Evolutionary conservation across 2,888 invertebrate genomes (phyloP), one percentile per base, ranked within the genome.

Genomic region (Adelognathus sp.): DNA sequence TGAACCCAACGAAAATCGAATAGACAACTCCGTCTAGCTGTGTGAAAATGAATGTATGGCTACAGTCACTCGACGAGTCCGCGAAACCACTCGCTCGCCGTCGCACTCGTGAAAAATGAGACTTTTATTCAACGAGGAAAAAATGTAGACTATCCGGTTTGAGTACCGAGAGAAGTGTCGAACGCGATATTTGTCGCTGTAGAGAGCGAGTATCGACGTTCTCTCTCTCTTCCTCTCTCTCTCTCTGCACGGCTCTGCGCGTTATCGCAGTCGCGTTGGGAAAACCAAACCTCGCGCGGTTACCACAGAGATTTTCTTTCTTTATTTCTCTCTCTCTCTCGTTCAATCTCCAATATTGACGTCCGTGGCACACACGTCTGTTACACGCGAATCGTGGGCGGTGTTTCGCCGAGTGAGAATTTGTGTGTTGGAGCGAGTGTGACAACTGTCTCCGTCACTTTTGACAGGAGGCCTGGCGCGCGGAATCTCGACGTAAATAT

Each of bases 51-150:
- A 87, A 61, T n/a, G n/a, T 84, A 88, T 88, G 89, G 87, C 88
- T 84, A 83, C 86, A 82, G 81, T 83, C 86, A 86, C 88, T 87
- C 83, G 84, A n/a, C n/a, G 84, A 84, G 82, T 85, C 88, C 86
- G 81, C 83, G 84, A n/a, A n/a, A n/a, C n/a, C n/a, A n/a, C n/a
- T n/a, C n/a, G n/a, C n/a, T n/a, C n/a, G n/a, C n/a, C n/a, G n/a
- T n/a, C 79, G 82, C 82, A 73, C 83, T 80, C 77, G 79, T 76
- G 61, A 82, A 76, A 76, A 84, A 76, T n/a, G n/a, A n/a, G n/a
- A 82, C 82, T 66, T 50, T 24, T 63, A 39, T 36, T 52, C 63
- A 16, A 29, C 54, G 11, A 72, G 83, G 76, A 82, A 82, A 88
- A 88, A 86, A 88, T 88, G 89, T 89, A 89, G 78, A 76, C 82